These are phyloP conservation scores for Panopea generosa DNA, from an alignment of 2,888 invertebrate species.

Conservation along the genomic window DNA sequence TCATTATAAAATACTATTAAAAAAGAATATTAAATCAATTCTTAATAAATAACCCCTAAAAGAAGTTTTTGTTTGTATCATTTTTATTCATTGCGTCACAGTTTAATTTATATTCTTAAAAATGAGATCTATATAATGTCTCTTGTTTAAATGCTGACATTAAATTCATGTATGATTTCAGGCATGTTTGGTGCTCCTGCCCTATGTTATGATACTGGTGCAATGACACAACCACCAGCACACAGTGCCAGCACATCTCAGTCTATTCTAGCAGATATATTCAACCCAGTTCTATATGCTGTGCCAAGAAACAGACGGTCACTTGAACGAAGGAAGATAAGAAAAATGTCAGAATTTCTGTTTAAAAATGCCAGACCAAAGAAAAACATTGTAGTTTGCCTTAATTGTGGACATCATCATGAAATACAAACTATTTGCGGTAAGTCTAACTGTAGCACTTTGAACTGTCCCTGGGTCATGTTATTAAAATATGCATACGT, in stretches of 20 bases:
- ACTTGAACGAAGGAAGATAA: conserved; percentile 90
- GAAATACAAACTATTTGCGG: conserved; percentile 93
- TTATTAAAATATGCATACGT: too few species aligned
- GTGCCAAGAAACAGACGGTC: conserved; percentile 93
- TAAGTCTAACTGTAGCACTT: conserved; percentile 81
- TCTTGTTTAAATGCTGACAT: too few species aligned
- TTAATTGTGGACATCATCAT: conserved; percentile 93
- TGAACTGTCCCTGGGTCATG: background rate
- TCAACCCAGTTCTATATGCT: conserved; percentile 88
- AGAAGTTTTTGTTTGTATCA: too few species aligned
- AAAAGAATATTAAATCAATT: too few species aligned
- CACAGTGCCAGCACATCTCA: background rate
- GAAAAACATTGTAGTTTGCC: conserved; percentile 91
- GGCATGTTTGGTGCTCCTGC: conserved; percentile 40
- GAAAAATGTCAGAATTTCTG: conserved; percentile 91
- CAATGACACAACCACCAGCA: background rate
- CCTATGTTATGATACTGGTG: conserved; percentile 17
- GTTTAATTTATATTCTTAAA: too few species aligned
- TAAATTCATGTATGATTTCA: too few species aligned
- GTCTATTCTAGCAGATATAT: conserved; percentile 54
- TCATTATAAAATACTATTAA: too few species aligned
- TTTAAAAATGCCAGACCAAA: conserved; percentile 90
- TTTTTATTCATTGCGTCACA: too few species aligned
- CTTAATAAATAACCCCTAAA: too few species aligned
- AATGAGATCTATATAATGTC: too few species aligned